Evolutionary conservation across 2,797 vertebrate genomes (phyloP).

Genomic region (Diglossa cyanea): DNA sequence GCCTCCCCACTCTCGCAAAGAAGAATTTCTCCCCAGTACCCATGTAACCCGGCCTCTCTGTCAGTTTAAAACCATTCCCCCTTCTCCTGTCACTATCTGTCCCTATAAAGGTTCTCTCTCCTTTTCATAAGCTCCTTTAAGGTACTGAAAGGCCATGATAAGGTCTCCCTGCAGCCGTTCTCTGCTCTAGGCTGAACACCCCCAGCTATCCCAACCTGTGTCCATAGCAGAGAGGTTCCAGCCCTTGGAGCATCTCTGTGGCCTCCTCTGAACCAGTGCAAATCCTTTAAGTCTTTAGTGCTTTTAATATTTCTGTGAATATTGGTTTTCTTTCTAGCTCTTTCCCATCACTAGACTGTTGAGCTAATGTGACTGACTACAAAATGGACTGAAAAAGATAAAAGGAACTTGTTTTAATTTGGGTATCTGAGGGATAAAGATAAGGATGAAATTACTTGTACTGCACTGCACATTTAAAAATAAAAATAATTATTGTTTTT

Average conservation of each 20-base stretch:
- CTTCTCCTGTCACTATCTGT: background rate
- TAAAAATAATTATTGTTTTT: background rate
- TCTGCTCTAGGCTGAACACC: background rate
- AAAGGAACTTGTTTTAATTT: background rate
- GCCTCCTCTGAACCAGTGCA: background rate
- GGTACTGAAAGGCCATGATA: background rate
- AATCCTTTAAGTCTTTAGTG: background rate
- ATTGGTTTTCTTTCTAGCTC: background rate
- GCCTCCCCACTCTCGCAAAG: fast-evolving
- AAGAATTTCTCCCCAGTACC: background rate
- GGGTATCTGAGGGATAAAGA: background rate
- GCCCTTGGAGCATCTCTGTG: background rate
- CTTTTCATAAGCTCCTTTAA: background rate
- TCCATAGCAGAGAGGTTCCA: background rate
- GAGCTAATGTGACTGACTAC: background rate
- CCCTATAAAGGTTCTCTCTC: background rate
- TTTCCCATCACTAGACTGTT: background rate
- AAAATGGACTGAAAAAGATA: background rate
- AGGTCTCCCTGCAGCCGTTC: background rate
- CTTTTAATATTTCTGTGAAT: background rate
- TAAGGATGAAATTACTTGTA: background rate
- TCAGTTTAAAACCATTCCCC: background rate
- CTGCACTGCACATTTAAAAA: background rate
- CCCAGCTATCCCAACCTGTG: background rate
- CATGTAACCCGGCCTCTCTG: background rate